Percentiles rank a stretch among this genome's conserved stretches.
Evolutionary conservation across 2,797 vertebrate species (phyloP).

Genomic region (Sebastolobus alascanus): DNA sequence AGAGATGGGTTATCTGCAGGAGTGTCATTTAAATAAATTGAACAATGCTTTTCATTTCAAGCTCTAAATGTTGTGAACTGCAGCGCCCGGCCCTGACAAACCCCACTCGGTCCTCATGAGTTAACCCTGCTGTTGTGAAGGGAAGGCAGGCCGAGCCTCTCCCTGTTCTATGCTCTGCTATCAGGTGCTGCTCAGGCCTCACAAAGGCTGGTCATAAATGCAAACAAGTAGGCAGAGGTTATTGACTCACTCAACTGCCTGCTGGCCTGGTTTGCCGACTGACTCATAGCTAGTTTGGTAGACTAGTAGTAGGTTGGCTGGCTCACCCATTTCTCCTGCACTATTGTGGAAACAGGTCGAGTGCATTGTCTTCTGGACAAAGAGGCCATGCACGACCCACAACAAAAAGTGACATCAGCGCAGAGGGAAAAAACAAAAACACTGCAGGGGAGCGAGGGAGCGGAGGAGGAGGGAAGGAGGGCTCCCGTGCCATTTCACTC

Average conservation of each 20-base stretch:
- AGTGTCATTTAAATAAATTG: not conserved
- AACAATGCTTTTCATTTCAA: slow-evolving; percentile 18
- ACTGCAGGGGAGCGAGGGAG: slow-evolving; percentile 75
- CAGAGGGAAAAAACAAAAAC: slow-evolving; percentile 80
- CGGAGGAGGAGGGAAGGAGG: slow-evolving; percentile 48
- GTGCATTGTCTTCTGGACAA: slow-evolving; percentile 81
- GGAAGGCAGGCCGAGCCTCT: slow-evolving; percentile 42
- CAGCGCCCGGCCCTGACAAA: slow-evolving; percentile 29
- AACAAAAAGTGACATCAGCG: slow-evolving; percentile 85
- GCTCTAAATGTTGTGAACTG: not conserved
- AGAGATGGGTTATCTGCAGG: slow-evolving; percentile 32
- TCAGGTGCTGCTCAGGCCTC: slow-evolving; percentile 42
- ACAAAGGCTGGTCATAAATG: slow-evolving; percentile 57
- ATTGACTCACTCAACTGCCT: slow-evolving; percentile 37
- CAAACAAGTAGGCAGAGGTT: slow-evolving; percentile 55
- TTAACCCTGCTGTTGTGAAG: slow-evolving; percentile 16
- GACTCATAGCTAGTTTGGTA: slow-evolving; percentile 14
- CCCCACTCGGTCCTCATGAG: slow-evolving; percentile 20
- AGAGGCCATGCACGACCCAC: slow-evolving; percentile 69
- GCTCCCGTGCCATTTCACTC: slow-evolving; percentile 62
- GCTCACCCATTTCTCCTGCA: slow-evolving; percentile 32
- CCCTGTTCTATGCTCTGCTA: slow-evolving; percentile 41
- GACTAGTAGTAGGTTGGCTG: slow-evolving; percentile 20
- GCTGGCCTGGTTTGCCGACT: not conserved
- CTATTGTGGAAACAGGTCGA: slow-evolving; percentile 78